These are phyloP conservation scores for Galagoides demidoff DNA, from an alignment of 2,797 vertebrate genomes.

Conservation along the genomic window DNA sequence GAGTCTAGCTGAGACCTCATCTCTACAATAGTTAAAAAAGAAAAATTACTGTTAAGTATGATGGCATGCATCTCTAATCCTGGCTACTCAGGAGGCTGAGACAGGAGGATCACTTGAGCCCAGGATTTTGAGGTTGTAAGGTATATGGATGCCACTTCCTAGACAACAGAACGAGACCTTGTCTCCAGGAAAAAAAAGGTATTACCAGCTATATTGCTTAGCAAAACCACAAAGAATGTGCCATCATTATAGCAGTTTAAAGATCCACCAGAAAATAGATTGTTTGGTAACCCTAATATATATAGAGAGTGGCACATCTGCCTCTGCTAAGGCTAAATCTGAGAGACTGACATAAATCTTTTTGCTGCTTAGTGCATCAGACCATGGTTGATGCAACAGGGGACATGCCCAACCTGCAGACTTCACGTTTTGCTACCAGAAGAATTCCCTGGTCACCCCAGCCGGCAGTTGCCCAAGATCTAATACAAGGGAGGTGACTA, in stretches of 20 bases:
- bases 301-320: not conserved
- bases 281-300: not conserved
- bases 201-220: not conserved
- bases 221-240: not conserved
- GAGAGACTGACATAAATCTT: slow-evolving; percentile 52
- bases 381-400: slow-evolving; percentile 82
- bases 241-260: not conserved
- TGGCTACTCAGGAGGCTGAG: not conserved
- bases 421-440: slow-evolving; percentile 81
- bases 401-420: slow-evolving; percentile 83
- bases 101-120: not conserved
- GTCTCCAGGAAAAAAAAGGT: not conserved
- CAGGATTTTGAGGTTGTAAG: not conserved
- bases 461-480: slow-evolving; percentile 67
- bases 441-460: slow-evolving; percentile 74
- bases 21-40: not conserved
- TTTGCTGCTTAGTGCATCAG: slow-evolving; percentile 79
- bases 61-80: not conserved
- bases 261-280: not conserved
- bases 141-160: not conserved
- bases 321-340: slow-evolving; percentile 16
- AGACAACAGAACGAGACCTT: not conserved
- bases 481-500: slow-evolving; percentile 51
- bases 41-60: not conserved
- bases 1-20: not conserved